Evolutionary conservation across 1,140 invertebrate genomes (phyloP).

Genomic region (Carposina sasakii): DNA sequence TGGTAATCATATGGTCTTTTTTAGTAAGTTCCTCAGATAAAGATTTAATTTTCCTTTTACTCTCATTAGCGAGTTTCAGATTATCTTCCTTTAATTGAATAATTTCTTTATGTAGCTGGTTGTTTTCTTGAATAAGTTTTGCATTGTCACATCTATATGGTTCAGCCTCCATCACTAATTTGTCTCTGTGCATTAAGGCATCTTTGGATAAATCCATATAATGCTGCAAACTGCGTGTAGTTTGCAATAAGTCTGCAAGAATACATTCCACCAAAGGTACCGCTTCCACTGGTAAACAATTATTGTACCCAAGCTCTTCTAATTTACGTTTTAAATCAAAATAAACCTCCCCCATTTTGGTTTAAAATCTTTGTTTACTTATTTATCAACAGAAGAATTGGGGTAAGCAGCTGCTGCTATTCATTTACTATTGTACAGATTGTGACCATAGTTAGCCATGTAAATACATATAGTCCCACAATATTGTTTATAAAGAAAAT

Average conservation of each 20-base stretch:
- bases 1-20: constrained; percentile 53
- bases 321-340: constrained; percentile 55
- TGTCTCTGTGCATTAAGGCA: constrained; percentile 74
- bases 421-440: too few species aligned
- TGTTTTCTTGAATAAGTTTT: constrained; percentile 80
- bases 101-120: constrained; percentile 79
- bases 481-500: too few species aligned
- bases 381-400: too few species aligned
- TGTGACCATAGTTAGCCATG: too few species aligned
- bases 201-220: constrained; percentile 82
- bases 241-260: constrained; percentile 82
- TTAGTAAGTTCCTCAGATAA: constrained; percentile 52
- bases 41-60: constrained; percentile 50
- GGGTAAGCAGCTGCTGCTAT: too few species aligned
- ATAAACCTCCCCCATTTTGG: constrained; percentile 51
- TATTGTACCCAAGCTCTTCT: constrained; percentile 80
- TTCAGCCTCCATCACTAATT: constrained; percentile 75
- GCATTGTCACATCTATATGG: constrained; percentile 83
- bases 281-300: constrained; percentile 80
- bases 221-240: constrained; percentile 84
- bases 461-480: too few species aligned
- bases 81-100: constrained; percentile 77
- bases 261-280: constrained; percentile 83
- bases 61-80: constrained; percentile 40
- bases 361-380: too few species aligned